Base-by-base conservation (phyloP, 2,888 invertebrate genomes). In the Leptopterna dolabrata region DNA sequence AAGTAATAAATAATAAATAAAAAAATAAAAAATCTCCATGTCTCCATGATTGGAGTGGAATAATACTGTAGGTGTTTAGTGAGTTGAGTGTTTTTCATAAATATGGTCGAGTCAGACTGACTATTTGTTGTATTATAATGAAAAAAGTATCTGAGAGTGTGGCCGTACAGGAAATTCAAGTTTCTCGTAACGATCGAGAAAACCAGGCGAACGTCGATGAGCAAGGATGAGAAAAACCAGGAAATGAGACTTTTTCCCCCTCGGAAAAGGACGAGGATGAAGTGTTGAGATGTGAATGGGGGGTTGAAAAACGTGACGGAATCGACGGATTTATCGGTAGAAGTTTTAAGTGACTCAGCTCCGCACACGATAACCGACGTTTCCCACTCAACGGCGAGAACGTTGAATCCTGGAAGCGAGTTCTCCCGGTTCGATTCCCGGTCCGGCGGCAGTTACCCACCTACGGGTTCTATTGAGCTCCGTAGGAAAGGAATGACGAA, bases 281-380 rank as follows among this genome's bases (percentile, higher is more conserved):
- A 19, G 16, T 24, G 63, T 19, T 11, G 63, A 63, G 63, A 63
- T 11, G 19, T n/a, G 1, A 19, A 63, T 19, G 7, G 11, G 63
- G 63, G n/a, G 24, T n/a, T n/a, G 24, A 24, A 55, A 24, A 55
- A 63, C 63, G 63, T 24, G 63, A 63, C 63, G 13, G 63, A 24
- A 63, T 63, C 63, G 63, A 24, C 19, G 63, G 63, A 63, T 63
- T 63, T 63, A 63, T 63, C 63, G 63, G 63, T 24, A 27, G 63
- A 63, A 63, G 63, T 63, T 63, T 63, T 63, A 63, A 63, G 63
- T 63, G 63, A n/a, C 63, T 63, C 19, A 63, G 63, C 63, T 63
- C 24, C 63, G 24, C 63, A 63, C 63, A 63, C 63, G 24, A 13
- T 24, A n/a, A n/a, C 55, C n/a, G n/a, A 55, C n/a, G 55, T 63